Evolutionary conservation across 2,888 invertebrate genomes (phyloP), one percentile per base, ranked within the genome.

Genomic region (Itoplectis maculator): DNA sequence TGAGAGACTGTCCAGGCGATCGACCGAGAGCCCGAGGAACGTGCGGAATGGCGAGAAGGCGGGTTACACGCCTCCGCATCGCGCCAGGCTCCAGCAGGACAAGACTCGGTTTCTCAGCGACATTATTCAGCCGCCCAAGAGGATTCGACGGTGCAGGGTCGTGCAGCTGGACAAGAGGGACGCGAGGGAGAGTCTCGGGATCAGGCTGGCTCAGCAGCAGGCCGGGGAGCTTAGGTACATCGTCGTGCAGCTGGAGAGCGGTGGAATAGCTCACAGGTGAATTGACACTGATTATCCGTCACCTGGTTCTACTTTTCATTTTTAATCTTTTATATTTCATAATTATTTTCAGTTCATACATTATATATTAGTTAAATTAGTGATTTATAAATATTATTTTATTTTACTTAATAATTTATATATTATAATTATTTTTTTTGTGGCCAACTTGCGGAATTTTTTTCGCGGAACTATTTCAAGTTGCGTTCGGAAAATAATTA

Each of bases 151-250:
- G 66, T 95, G 95, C 90, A 93, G 95, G 81, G 94, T 95, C 89
- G 94, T 96, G 73, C 94, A 96, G 86, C 92, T 97, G 85, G 93
- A 95, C 78, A 96, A 96, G 89, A 94, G 95, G 45, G 94, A 95
- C 86, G 93, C 95, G 70, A 95, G 95, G 86, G 96, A 96, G 89
- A 95, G 95, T 87, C 93, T 96, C 47, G 96, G 96, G 2, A 95
- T 96, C 49, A 95, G 96, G 85, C 92, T 97, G 84, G 95, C 96
- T 42, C 96, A 96, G 87, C 95, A 96, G 88, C 93, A 90, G 23
- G 45, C 87, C 9, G 89, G 88, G 1, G 90, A 91, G 63, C 85
- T 90, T 6, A 88, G 91, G 40, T 92, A 92, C 81, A 90, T 93
- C 78, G 92, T 94, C 59, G 92, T 93, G 18, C 93, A 93, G 80